Base-by-base conservation (phyloP, 2,113 vertebrate species). In the Austrofundulus limnaeus region DNA sequence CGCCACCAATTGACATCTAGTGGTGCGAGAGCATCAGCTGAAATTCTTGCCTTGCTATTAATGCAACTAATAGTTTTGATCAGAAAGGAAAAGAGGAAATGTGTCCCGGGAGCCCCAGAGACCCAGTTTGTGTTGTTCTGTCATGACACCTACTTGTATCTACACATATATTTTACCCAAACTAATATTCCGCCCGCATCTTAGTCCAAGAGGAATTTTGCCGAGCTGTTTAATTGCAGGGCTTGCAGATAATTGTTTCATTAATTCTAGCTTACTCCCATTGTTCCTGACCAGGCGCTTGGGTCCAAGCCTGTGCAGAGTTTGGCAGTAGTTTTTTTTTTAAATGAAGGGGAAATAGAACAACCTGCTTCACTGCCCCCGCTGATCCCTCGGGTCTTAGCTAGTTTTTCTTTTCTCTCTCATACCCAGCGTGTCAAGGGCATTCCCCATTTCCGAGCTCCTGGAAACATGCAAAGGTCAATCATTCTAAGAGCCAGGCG, bases 261-360 rank as follows among this genome's bases (percentile, higher is more conserved):
- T 91, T 90, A 91, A 84, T 85, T 88, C 71, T 65, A 63, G 80
- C 69, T 72, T 76, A 74, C 67, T 80, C 59, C 76, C 59, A 82
- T 87, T 88, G 87, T 89, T 83, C 62, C 64, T 47, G 69, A 48
- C 66, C 48, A 65, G 67, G 66, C 83, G 69, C 65, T 72, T 68
- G 80, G 85, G 84, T 77, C 82, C 80, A 71, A 51, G 57, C 48
- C 43, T 72, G 38, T 17, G 37, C 72, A 62, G 65, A 56, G 75
- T 68, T 61, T 57, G 80, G 76, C 80, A 77, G 75, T 77, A 53
- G 78, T 72, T 82, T 86, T 34, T 72, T 82, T 86, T 34, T 87
- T 84, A 87, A 86, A 78, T 54, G 68, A 83, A 72, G 82, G 80
- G 80, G 85, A 88, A 89, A 89, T 89, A 85, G 85, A 88, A 85